A percentile compares a stretch with the other conserved stretches of the same genome.
Conservation (phyloP, 2,888 invertebrate species). For the Coleophora deauratella region DNA sequence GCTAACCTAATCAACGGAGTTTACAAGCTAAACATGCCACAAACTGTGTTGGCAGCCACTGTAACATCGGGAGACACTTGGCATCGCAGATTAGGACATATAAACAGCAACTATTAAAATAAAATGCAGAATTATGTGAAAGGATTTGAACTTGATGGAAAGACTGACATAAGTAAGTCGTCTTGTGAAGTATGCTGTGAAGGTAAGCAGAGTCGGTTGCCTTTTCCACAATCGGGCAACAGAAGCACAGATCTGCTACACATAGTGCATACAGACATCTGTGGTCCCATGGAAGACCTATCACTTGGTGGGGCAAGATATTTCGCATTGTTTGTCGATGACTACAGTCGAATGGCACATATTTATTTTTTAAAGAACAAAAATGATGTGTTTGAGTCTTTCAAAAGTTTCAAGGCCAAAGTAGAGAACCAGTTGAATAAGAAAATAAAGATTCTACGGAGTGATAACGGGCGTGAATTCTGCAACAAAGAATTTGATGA, state of each 20-base stretch:
- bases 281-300: slow-evolving; percentile 12
- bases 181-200: slow-evolving; percentile 17
- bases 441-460: slow-evolving; percentile 9
- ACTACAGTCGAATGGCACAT: slow-evolving; percentile 16
- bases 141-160: slow-evolving; percentile 15
- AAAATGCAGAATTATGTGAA: slow-evolving; percentile 20
- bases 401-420: slow-evolving; percentile 4
- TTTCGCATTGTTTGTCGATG: slow-evolving; percentile 18
- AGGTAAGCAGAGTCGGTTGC: slow-evolving; percentile 14
- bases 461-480: slow-evolving; percentile 12
- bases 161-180: slow-evolving; percentile 15
- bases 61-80: slow-evolving; percentile 13
- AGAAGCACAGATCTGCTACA: slow-evolving; percentile 10
- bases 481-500: slow-evolving; percentile 13
- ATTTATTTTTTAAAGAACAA: slow-evolving; percentile 1
- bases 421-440: slow-evolving; percentile 10
- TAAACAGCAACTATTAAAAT: slow-evolving; percentile 19
- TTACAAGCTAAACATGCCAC: slow-evolving; percentile 14
- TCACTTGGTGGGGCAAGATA: slow-evolving; percentile 16
- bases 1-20: slow-evolving; percentile 18
- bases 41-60: too few species aligned
- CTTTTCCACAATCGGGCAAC: slow-evolving; percentile 13
- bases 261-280: slow-evolving; percentile 8
- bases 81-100: slow-evolving; percentile 20
- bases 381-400: slow-evolving; percentile 6